Evolutionary conservation across 2,113 vertebrate species (phyloP).

Genomic region (Origma solitaria): DNA sequence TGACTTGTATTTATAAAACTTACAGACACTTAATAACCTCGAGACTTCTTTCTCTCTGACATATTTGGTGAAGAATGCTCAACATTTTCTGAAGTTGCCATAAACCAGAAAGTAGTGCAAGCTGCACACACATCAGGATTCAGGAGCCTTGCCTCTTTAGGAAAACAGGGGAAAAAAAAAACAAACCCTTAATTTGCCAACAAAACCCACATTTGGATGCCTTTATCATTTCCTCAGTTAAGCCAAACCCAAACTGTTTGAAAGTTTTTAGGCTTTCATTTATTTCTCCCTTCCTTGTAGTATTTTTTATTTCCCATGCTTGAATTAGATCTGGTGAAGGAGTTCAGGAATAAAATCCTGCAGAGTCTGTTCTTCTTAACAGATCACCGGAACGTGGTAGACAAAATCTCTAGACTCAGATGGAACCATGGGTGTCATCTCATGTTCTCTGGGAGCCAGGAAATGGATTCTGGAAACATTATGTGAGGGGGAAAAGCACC

Average conservation of each 20-base stretch:
- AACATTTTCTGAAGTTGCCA: neutral
- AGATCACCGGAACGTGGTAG: neutral
- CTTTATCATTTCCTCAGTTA: slow-evolving; percentile 16
- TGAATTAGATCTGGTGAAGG: neutral
- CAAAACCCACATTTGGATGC: slow-evolving; percentile 4
- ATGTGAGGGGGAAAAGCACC: neutral
- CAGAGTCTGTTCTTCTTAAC: neutral
- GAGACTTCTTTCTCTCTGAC: slow-evolving; percentile 7
- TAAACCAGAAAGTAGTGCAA: neutral
- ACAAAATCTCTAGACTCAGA: neutral
- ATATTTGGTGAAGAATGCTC: slow-evolving; percentile 26
- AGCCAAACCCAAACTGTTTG: slow-evolving; percentile 16
- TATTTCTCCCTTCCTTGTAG: slow-evolving; percentile 15
- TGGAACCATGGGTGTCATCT: neutral
- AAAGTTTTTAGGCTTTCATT: neutral
- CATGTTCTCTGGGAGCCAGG: neutral
- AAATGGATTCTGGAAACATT: neutral
- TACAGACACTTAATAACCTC: slow-evolving; percentile 16
- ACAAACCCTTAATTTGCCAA: neutral
- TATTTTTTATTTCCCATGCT: slow-evolving; percentile 2
- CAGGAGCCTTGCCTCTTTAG: neutral
- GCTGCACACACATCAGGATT: neutral
- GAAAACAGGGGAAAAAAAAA: neutral
- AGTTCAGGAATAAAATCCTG: neutral
- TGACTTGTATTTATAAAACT: neutral